Evolutionary conservation across 2,113 vertebrate genomes (phyloP).

Genomic region (Channa argus): DNA sequence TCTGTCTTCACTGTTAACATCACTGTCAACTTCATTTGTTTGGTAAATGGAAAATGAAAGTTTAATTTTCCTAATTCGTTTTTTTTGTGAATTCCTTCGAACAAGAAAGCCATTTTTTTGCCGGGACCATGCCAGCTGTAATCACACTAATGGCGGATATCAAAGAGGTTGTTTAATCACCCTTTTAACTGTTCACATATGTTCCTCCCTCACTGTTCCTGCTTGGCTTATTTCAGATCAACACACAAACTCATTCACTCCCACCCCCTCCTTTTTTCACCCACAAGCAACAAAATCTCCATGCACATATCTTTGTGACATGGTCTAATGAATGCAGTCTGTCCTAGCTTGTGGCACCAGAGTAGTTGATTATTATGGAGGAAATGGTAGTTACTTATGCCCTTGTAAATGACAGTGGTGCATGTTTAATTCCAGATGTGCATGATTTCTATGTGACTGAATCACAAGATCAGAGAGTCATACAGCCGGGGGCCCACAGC

Average conservation of each 20-base stretch:
- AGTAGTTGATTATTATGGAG: constrained; percentile 23
- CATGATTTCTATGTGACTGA: constrained; percentile 31
- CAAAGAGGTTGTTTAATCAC: constrained; percentile 68
- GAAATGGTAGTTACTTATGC: constrained; percentile 10
- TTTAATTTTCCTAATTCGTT: constrained; percentile 66
- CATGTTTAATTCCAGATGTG: constrained; percentile 47
- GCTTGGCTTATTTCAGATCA: constrained; percentile 61
- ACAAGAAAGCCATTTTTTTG: constrained; percentile 48
- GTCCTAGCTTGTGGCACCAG: constrained; percentile 41
- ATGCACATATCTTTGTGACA: constrained; percentile 25
- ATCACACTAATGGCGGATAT: constrained; percentile 69
- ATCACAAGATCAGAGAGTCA: constrained; percentile 36
- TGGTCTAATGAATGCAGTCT: constrained; percentile 50
- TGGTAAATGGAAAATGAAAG: constrained; percentile 63
- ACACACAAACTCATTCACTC: constrained; percentile 23
- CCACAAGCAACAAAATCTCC: constrained; percentile 45
- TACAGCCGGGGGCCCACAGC: constrained; percentile 50
- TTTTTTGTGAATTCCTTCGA: constrained; percentile 30
- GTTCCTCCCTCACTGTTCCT: constrained; percentile 47
- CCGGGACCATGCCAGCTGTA: constrained; percentile 54
- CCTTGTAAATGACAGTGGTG: constrained; percentile 12
- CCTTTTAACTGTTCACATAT: constrained; percentile 71
- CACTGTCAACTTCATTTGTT: constrained; percentile 55
- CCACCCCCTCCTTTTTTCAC: neutral
- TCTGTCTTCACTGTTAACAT: constrained; percentile 55